phyloP scores from a whole-genome alignment of 2,113 vertebrate genomes.

The Mustela nigripes region DNA sequence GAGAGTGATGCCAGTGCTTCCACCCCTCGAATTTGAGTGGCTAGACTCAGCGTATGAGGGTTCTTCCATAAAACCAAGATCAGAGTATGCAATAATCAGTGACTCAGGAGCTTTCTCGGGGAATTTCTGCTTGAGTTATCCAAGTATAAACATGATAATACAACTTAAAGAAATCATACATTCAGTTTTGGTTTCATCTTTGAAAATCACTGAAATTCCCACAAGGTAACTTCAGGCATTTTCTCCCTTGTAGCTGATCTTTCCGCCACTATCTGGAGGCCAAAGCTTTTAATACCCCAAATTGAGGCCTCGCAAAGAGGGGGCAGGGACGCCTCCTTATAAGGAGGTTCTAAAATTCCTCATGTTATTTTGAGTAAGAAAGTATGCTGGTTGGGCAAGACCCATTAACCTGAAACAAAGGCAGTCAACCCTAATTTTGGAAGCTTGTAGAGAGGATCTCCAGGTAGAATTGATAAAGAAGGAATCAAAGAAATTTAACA shows the following conservation, averaged over 20 bases:
- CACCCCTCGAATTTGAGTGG: not conserved
- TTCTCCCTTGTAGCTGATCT: not conserved
- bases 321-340: not conserved
- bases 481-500: not conserved
- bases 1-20: accelerated
- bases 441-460: not conserved
- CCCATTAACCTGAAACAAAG: not conserved
- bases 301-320: not conserved
- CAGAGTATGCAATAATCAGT: not conserved
- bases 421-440: not conserved
- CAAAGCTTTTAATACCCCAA: not conserved
- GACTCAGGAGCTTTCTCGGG: not conserved
- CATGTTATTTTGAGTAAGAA: not conserved
- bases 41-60: not conserved
- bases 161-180: not conserved
- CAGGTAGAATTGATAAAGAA: not conserved
- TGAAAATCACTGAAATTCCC: not conserved
- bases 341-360: not conserved
- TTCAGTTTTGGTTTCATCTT: not conserved
- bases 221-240: not conserved
- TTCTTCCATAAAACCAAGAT: not conserved
- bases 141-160: not conserved
- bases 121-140: not conserved
- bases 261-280: not conserved
- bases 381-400: not conserved